Evolutionary conservation across 1,140 invertebrate genomes (phyloP), one percentile per base, ranked within the genome.

Genomic region (Harpegnathos saltator): DNA sequence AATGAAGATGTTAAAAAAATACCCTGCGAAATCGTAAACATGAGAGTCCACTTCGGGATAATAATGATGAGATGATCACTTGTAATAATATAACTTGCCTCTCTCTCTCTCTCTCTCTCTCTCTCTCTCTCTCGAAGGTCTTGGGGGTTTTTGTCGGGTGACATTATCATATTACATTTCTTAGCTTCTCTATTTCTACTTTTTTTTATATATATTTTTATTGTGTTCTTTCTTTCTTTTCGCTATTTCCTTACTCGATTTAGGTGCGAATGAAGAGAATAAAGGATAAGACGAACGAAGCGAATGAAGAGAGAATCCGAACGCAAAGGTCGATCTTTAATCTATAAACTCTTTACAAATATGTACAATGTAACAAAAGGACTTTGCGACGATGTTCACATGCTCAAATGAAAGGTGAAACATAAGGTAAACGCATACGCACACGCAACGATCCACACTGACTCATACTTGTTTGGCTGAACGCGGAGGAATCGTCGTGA

Each of bases 331-430:
- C 90, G 7, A 91, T 91, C 65, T 80, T 87, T 87, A 91, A 92
- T 91, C 75, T 88, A 92, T 92, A 91, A 91, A 90, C 82, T 92
- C 89, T 94, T 92, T 93, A 94, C 91, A 94, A 92, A 92, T 94
- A 94, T 94, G 83, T 93, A 94, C 91, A 94, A 87, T 92, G 85
- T 77, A 93, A 94, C 88, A 90, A 90, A 93, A 90, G 50, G 22
- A 69, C 9, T 58, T 22, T 54, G 82, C 44, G 38, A 26, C 26
- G 61, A 24, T 5, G 26, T 50, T 62, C 44, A 12, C 33, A n/a
- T 62, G 19, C 3, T 59, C 63, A 83, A 74, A 33, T 44, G 44
- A 80, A 80, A 80, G 61, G 77, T 69, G 68, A 89, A 89, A 90
- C 81, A 65, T 19, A 82, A 89, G 29, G 38, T 44, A 44, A 44